Percentiles rank a stretch among this genome's conserved stretches.
Evolutionary conservation across 2,888 invertebrate species (phyloP).

Genomic region (Caenorhabditis afra): DNA sequence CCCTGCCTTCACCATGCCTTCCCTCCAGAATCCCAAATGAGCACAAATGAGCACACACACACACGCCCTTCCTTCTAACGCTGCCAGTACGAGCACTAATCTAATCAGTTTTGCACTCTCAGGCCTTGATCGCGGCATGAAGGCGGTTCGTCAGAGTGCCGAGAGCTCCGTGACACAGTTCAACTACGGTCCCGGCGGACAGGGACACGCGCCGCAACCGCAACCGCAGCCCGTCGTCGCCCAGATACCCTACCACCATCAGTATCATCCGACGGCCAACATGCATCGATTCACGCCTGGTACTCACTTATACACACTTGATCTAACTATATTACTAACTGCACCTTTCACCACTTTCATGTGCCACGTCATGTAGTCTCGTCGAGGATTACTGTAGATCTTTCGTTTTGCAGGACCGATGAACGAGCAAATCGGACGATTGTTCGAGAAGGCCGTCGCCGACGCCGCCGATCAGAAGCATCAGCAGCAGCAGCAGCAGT

Average conservation of each 20-base stretch:
- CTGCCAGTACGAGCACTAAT: too few species aligned
- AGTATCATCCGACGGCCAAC: constrained; percentile 30
- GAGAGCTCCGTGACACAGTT: constrained; percentile 66
- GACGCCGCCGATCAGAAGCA: constrained; percentile 65
- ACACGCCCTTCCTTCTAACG: too few species aligned
- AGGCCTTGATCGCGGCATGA: constrained; percentile 71
- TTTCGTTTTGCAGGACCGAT: constrained; percentile 65
- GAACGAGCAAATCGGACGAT: constrained; percentile 71
- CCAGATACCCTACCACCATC: constrained; percentile 55
- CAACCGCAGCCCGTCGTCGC: constrained; percentile 24
- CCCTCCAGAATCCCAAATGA: constrained; percentile 10
- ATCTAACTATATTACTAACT: not conserved
- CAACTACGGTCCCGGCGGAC: constrained; percentile 45
- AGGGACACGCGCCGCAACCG: constrained; percentile 1
- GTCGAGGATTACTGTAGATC: too few species aligned
- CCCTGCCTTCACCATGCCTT: constrained; percentile 6
- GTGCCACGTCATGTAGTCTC: too few species aligned
- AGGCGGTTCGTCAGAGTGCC: constrained; percentile 68
- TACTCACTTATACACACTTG: constrained; percentile 46
- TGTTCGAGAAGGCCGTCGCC: constrained; percentile 71
- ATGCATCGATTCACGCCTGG: constrained; percentile 38
- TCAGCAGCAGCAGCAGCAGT: constrained; percentile 45
- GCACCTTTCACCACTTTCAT: too few species aligned
- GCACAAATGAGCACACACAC: too few species aligned
- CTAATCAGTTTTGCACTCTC: constrained; percentile 47